Base-by-base conservation (phyloP, 2,888 invertebrate genomes). In the Caenorhabditis zanzibari region DNA sequence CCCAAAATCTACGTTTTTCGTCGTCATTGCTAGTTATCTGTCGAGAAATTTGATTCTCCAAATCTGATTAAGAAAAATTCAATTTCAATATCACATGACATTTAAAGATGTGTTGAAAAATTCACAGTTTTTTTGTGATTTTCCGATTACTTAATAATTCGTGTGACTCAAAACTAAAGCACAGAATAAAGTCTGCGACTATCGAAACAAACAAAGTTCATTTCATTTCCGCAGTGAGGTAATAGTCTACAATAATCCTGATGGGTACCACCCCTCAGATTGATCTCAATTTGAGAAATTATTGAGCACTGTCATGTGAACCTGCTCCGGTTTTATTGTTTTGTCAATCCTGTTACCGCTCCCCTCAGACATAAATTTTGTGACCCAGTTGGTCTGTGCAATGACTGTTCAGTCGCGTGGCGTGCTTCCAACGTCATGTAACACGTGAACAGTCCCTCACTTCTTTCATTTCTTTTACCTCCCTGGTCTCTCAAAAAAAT, bases 371-470 rank as follows among this genome's bases (percentile, higher is more conserved):
- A 61, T 56, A 59, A 66, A 54, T 58, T 58, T 75, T 69, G 59
- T 77, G 77, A 69, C 59, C 69, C 61, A 54, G 22, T 63, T 77
- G 77, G 32, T 63, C 77, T 68, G 76, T 69, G 69, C 52, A 69
- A 77, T 52, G 66, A 66, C 66, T 66, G 77, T 77, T 69, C 68
- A 59, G 61, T 71, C 69, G 77, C 76, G 52, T 68, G 52, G 76
- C 69, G 75, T 35, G 54, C 77, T 77, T 68, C 54, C 77, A 77
- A 69, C 69, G 77, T 77, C 77, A 77, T 77, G 61, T 26, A 77
- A 69, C 77, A 77, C 77, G 77, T 77, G 77, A 77, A 77, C 69
- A 32, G 52, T 54, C 63, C 38, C 61, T 59, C 35, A 16, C 47
- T 47, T 44, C 44, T 14, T 5, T 52, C 14, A 12, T 75, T 56